Base-by-base conservation (phyloP, 2,113 vertebrate species). In the Chitala chitala region DNA sequence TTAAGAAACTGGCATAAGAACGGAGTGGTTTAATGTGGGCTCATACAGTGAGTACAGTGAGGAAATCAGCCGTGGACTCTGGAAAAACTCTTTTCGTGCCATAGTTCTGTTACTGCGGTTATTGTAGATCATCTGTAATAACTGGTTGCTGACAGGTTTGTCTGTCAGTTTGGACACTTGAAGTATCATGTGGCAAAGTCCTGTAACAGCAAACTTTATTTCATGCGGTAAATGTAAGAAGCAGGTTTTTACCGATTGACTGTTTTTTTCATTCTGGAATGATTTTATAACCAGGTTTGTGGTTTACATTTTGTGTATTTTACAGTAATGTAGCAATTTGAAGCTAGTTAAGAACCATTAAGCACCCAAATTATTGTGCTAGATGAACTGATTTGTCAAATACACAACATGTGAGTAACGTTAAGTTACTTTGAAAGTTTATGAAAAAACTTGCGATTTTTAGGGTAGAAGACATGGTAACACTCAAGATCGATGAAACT, bases 311-410 rank as follows among this genome's bases (percentile, higher is more conserved):
- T 26, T 22, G 10, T 36, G 20, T 33, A 15, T 53, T n/a, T 20
- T 29, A 9, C 53, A 26, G 48, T 29, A 53, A 26, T 51, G 31
- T 69, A 13, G 20, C 5, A 33, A 31, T 53, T 13, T 51, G 24
- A 69, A 69, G 33, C 46, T 24, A 36, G 24, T 15, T 69, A 13
- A 69, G 29, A 69, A 31, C 68, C 29, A 33, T 51, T 33, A 24
- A 36, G 68, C 40, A 66, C 33, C 59, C 20, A 38, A 36, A 33
- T 38, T 63, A 38, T 63, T 33, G 15, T 63, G 29, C 33, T 33
- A n/a, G 33, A 36, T 63, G 38, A 38, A 63, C 59, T 63, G 59
- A 63, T 63, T 63, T 63, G 38, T 63, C 33, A 20, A 29, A 63
- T 63, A 20, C 20, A 36, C 33, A 17, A 15, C 29, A 36, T 29